These are phyloP conservation scores for Danionella cerebrum DNA, from an alignment of 2,113 vertebrate genomes.

Conservation along the genomic window DNA sequence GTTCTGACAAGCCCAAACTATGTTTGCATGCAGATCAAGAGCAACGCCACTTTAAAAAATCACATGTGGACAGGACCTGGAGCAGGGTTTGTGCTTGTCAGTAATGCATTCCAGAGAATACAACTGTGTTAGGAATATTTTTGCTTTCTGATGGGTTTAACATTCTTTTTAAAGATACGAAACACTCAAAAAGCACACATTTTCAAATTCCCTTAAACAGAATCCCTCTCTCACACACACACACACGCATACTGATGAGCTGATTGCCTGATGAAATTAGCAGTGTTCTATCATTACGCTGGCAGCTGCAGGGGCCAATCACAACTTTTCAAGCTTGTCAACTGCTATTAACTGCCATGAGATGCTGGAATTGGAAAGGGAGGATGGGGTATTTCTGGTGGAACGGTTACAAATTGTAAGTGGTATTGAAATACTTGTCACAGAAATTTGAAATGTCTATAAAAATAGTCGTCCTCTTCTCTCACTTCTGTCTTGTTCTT, in stretches of 20 bases:
- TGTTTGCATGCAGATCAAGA: too few relatives aligned
- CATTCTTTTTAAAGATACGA: neutral
- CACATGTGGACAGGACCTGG: too few relatives aligned
- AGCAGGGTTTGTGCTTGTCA: too few relatives aligned
- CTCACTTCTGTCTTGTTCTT: neutral
- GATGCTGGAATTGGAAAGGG: slow-evolving; percentile 9
- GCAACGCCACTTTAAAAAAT: too few relatives aligned
- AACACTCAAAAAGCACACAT: neutral
- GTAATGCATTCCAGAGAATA: too few relatives aligned
- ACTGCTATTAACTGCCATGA: slow-evolving; percentile 22
- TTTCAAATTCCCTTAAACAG: slow-evolving; percentile 1
- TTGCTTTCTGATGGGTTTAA: neutral
- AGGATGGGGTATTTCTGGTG: neutral
- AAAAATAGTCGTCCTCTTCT: neutral
- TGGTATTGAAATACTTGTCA: neutral
- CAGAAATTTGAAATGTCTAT: neutral
- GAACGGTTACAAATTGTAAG: neutral
- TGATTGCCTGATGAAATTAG: slow-evolving; percentile 56
- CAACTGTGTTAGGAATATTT: too few relatives aligned
- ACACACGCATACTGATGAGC: neutral
- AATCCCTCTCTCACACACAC: neutral
- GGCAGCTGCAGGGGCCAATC: slow-evolving; percentile 42
- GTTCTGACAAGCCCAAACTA: too few relatives aligned
- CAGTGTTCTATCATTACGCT: slow-evolving; percentile 50
- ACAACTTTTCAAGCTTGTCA: slow-evolving; percentile 21